Evolutionary conservation across 2,113 vertebrate genomes (phyloP), one percentile per base, ranked within the genome.

Genomic region (Tapirus terrestris): DNA sequence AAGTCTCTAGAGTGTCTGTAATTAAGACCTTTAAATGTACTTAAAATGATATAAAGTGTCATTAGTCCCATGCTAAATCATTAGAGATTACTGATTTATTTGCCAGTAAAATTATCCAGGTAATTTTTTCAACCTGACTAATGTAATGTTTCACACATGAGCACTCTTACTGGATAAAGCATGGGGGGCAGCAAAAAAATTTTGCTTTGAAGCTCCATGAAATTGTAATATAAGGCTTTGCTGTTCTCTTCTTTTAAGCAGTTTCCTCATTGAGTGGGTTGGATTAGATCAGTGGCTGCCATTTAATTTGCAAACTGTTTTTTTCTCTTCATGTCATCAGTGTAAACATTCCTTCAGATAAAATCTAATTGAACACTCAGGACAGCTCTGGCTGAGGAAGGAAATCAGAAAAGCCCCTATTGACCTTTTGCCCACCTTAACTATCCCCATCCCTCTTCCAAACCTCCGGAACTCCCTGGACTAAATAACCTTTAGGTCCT

Each of bases 1-100:
- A 98, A 96, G 80, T 98, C 98, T 97, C 96, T 96, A 95, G 94
- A 98, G 98, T 95, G 93, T 91, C 96, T 98, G 88, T 97, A 99
- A 99, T 98, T 99, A 99, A 98, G 88, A 93, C 89, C 91, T 98
- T 98, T 98, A 99, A 96, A 96, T 98, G 91, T 97, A 97, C 94
- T 98, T 98, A 98, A 98, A 97, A 96, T 97, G 93, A 98, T 97
- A 92, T 97, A 98, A 98, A 99, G 97, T 98, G 97, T 98, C 98
- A 98, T 99, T 99, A 98, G 92, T 98, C 85, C 89, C 67, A 96
- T 94, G 98, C 98, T 98, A 98, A 98, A 98, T 98, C 0, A 98
- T 98, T 98, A 97, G 92, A 98, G 98, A 98, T 98, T 97, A 98
- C 98, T 98, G 97, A 98, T 98, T 98, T 98, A 98, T 98, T 99